A percentile compares a stretch with the other conserved stretches of the same genome.
These are phyloP conservation scores for Hippocampus mohnikei DNA, from an alignment of 2,113 vertebrate species.

Conservation along the genomic window DNA sequence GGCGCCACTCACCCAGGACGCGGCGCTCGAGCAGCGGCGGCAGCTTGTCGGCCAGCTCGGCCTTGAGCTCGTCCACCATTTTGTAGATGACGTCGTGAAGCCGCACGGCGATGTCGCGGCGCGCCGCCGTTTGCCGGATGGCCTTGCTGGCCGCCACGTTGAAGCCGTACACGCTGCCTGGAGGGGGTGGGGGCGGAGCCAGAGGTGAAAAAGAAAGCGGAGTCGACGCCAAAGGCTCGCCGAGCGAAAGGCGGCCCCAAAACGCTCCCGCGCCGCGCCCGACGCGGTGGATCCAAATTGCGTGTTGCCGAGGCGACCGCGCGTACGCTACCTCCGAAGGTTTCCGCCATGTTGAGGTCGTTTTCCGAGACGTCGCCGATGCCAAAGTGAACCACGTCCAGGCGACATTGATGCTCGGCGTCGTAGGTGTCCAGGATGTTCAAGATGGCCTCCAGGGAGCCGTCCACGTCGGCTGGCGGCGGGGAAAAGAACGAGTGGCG, in stretches of 20 bases:
- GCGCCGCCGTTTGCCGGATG: slow-evolving; percentile 78
- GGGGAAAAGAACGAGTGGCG: not conserved
- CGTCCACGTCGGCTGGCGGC: slow-evolving; percentile 86
- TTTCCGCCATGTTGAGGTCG: slow-evolving; percentile 84
- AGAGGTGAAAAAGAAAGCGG: not conserved
- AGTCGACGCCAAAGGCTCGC: no score
- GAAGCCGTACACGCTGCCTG: slow-evolving; percentile 89
- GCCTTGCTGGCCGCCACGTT: slow-evolving; percentile 76
- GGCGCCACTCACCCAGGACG: slow-evolving; percentile 70
- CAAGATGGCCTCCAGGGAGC: slow-evolving; percentile 87
- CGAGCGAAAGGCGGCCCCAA: no score
- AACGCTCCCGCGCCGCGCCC: no score
- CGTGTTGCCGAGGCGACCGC: no score
- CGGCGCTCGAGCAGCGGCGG: slow-evolving; percentile 62
- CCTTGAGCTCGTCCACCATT: slow-evolving; percentile 84
- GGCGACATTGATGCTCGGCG: slow-evolving; percentile 79
- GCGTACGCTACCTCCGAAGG: slow-evolving; percentile 76
- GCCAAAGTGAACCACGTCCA: slow-evolving; percentile 87
- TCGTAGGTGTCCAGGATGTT: slow-evolving; percentile 85
- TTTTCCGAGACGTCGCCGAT: slow-evolving; percentile 88
- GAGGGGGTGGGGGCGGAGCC: not conserved
- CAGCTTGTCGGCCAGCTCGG: slow-evolving; percentile 78
- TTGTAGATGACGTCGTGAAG: slow-evolving; percentile 87
- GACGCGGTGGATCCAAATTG: no score
- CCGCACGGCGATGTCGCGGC: slow-evolving; percentile 77